Evolutionary conservation across 2,888 invertebrate genomes (phyloP).

Genomic region (Mechanitis mazaeus): DNA sequence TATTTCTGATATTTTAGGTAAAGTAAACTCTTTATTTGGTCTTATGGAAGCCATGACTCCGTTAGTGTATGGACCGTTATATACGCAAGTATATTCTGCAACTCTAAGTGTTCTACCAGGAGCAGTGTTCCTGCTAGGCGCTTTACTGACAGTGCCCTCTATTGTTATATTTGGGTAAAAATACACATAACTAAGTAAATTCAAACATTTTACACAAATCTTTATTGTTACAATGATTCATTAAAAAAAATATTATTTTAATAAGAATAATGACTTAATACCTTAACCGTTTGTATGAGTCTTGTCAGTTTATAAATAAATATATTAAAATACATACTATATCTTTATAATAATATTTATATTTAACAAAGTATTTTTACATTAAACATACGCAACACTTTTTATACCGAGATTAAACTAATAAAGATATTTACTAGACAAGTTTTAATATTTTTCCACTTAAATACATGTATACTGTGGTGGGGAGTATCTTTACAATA

Average conservation of each 20-base stretch:
- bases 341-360: no score
- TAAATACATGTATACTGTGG: no score
- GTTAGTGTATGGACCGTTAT: slow-evolving; percentile 83
- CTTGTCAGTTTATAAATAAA: neutral
- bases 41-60: slow-evolving; percentile 85
- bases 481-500: neutral
- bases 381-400: no score
- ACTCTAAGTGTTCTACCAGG: slow-evolving; percentile 82
- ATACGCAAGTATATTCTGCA: slow-evolving; percentile 82
- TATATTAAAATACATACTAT: no score
- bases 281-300: neutral
- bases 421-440: no score
- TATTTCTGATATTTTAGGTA: slow-evolving; percentile 61
- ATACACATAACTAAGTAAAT: neutral
- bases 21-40: slow-evolving; percentile 84
- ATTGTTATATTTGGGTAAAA: slow-evolving; percentile 80
- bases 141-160: slow-evolving; percentile 81
- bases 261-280: no score
- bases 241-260: neutral
- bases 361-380: no score
- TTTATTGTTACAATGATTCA: neutral
- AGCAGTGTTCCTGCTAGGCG: slow-evolving; percentile 82
- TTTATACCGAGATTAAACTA: no score
- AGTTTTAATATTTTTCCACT: no score
- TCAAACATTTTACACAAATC: no score